These are phyloP conservation scores for Actinia tenebrosa DNA, from an alignment of 64 coral and sea anemone genomes.

Conservation along the genomic window DNA sequence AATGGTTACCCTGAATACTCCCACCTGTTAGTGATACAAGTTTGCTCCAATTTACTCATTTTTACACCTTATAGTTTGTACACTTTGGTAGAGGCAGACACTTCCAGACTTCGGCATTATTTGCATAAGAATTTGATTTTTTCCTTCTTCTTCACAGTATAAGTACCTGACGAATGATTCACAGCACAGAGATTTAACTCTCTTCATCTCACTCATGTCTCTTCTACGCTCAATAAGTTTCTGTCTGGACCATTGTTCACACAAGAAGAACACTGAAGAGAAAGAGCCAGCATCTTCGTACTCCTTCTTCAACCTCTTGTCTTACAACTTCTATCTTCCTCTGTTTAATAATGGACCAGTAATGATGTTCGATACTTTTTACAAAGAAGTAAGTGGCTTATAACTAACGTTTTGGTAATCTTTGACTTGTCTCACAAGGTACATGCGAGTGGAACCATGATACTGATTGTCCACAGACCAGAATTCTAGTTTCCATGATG, in stretches of 20 bases:
- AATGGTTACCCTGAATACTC: too few relatives aligned
- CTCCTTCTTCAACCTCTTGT: conserved; percentile 67
- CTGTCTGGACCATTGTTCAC: conserved; percentile 29
- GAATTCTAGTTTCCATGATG: too few relatives aligned
- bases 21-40: too few relatives aligned
- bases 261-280: not conserved
- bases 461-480: too few relatives aligned
- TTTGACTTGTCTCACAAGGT: too few relatives aligned
- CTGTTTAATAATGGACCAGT: conserved; percentile 91
- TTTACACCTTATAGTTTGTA: too few relatives aligned
- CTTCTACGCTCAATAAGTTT: conserved; percentile 59
- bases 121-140: not conserved
- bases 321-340: conserved; percentile 88
- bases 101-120: too few relatives aligned
- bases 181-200: conserved; percentile 45
- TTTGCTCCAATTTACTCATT: not conserved
- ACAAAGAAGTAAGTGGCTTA: conserved; percentile 41
- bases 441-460: too few relatives aligned
- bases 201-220: conserved; percentile 77
- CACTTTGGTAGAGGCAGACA: too few relatives aligned
- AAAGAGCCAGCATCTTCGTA: not conserved
- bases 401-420: not conserved
- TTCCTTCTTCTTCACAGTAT: conserved; percentile 29
- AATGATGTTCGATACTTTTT: conserved; percentile 67
- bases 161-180: conserved; percentile 18